Evolutionary conservation across 2,797 vertebrate genomes (phyloP), one percentile per base, ranked within the genome.

Genomic region (Onychomys arenicola): DNA sequence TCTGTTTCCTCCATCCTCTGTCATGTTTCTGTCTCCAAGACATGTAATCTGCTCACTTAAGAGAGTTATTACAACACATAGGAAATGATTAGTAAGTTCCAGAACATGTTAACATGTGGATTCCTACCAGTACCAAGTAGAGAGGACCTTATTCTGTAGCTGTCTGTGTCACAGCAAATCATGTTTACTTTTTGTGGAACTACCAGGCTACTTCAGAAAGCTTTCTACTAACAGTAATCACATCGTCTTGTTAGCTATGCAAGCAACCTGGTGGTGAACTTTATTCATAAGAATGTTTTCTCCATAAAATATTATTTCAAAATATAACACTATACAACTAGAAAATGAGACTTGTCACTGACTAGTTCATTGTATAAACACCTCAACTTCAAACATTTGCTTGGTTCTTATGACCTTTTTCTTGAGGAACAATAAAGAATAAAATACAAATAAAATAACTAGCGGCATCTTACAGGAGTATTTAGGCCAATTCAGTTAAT

Each of bases 201-300:
- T 69, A 83, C 43, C 71, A 65, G 67, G 13, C 21, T 65, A 75
- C 89, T 87, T 93, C 34, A 81, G 5, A 25, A 90, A 92, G 46
- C 95, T 97, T 96, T 95, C 67, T 94, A 76, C 37, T 91, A 17
- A n/a, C 93, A 78, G 78, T 90, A 96, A 90, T 90, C 91, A 93
- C 23, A 90, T 43, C 40, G 29, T 27, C n/a, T 43, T 81, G 49
- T 37, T 90, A 52, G 77, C 77, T 92, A 96, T 97, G 97, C 88
- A 97, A 97, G 97, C 88, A 90, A 90, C 52, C 10, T 67, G 85
- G 34, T 23, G 40, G 1, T 82, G 40, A 89, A 14, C 32, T 75
- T 86, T 59, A 21, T 82, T 94, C 55, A 61, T 84, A 16, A 94
- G 84, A 92, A 90, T 8, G 14, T 55, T 92, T 88, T 61, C 69